Conservation (phyloP, 2,113 vertebrate genomes). For the Ptilorrhoa leucosticta region DNA sequence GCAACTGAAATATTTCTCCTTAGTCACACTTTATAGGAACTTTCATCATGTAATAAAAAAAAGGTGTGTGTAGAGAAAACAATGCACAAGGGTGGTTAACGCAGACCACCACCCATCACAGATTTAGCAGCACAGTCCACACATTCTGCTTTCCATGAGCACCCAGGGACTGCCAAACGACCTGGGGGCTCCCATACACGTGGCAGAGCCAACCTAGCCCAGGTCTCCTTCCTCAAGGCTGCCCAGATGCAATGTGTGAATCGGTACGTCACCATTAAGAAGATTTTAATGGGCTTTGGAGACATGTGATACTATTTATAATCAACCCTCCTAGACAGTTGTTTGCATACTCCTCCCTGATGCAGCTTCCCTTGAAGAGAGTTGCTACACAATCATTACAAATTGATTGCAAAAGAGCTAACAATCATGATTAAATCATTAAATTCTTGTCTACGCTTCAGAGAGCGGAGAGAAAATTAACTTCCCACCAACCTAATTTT, state of each 20-base stretch:
- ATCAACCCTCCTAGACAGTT: conserved; percentile 71
- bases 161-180: neutral
- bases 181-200: rapidly evolving
- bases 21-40: neutral
- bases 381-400: conserved; percentile 99
- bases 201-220: neutral
- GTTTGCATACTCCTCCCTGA: conserved; percentile 85
- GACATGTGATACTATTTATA: conserved; percentile 68
- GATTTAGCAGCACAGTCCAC: neutral
- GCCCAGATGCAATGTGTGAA: neutral
- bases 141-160: neutral
- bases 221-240: neutral
- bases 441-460: conserved; percentile 99
- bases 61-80: neutral
- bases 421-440: conserved; percentile 99
- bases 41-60: neutral
- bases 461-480: conserved; percentile 99
- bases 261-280: neutral
- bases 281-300: conserved; percentile 66
- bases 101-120: neutral
- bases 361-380: conserved; percentile 80
- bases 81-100: neutral
- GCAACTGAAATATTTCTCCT: neutral
- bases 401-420: conserved; percentile 99
- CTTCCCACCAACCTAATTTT: conserved; percentile 99